A percentile compares a stretch with the other conserved stretches of the same genome.
Conservation (phyloP, 2,113 vertebrate genomes). For the Tylochromis polylepis region DNA sequence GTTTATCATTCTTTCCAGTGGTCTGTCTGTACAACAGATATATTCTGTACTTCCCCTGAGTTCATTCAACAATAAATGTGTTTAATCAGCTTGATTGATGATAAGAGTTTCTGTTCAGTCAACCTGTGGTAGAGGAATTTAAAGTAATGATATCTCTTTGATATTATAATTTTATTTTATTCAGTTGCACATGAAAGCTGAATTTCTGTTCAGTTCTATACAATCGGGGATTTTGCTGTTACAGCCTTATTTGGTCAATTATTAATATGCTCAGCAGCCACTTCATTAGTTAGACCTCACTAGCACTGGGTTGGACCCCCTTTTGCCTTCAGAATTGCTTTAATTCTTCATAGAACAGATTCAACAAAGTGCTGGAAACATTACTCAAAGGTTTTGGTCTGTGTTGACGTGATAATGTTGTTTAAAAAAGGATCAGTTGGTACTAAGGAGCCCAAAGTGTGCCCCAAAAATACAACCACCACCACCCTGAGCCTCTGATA, state of each 20-base stretch:
- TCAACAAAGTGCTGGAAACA: not conserved
- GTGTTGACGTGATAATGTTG: not conserved
- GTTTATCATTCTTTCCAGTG: constrained; percentile 31
- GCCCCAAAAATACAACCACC: not conserved
- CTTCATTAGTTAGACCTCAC: not conserved
- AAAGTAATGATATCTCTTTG: not conserved
- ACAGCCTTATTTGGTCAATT: not conserved
- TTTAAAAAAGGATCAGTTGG: not conserved
- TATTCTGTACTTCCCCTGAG: constrained; percentile 25
- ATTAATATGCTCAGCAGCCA: not conserved
- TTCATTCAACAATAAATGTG: constrained; percentile 69
- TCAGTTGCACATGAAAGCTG: not conserved
- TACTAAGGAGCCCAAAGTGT: not conserved
- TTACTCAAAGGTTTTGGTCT: not conserved
- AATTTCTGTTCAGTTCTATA: not conserved
- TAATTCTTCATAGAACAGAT: not conserved
- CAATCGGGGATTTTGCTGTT: not conserved
- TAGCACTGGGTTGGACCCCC: not conserved
- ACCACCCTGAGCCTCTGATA: not conserved
- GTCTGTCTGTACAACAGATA: constrained; percentile 41
- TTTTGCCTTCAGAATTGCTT: not conserved
- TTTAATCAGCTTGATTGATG: constrained; percentile 44
- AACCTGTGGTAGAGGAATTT: not conserved
- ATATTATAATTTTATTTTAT: not conserved
- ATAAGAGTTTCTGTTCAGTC: not conserved